phyloP scores from a whole-genome alignment of 2,113 vertebrate species.

The Anas platyrhynchos region DNA sequence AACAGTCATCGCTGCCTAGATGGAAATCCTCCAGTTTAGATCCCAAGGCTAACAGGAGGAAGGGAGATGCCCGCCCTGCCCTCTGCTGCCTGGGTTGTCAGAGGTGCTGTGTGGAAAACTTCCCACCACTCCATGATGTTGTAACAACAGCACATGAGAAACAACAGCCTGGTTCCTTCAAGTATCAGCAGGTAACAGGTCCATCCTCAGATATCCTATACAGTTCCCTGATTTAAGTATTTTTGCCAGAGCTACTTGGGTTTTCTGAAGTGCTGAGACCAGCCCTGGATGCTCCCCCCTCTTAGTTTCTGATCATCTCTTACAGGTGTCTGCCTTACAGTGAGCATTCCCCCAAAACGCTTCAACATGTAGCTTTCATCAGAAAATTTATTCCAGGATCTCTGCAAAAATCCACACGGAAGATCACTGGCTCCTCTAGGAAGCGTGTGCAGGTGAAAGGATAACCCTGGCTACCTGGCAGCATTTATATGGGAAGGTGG shows the following conservation, averaged over 20 bases:
- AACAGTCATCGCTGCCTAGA: background rate
- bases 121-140: background rate
- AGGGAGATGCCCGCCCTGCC: background rate
- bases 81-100: background rate
- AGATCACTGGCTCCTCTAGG: background rate
- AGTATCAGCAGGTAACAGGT: background rate
- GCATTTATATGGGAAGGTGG: rapidly evolving
- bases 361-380: background rate
- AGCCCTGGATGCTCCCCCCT: background rate
- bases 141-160: background rate
- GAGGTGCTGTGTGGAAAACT: background rate
- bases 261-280: background rate
- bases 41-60: background rate
- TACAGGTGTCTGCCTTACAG: background rate
- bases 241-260: background rate
- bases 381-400: background rate
- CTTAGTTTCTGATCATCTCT: background rate
- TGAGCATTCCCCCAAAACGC: background rate
- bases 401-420: background rate
- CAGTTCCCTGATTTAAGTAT: background rate
- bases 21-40: background rate
- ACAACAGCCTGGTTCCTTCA: background rate
- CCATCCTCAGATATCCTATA: background rate
- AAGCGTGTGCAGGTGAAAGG: background rate
- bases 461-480: background rate